Base-by-base conservation (phyloP, 2,113 vertebrate species). In the Opisthocomus hoazin region DNA sequence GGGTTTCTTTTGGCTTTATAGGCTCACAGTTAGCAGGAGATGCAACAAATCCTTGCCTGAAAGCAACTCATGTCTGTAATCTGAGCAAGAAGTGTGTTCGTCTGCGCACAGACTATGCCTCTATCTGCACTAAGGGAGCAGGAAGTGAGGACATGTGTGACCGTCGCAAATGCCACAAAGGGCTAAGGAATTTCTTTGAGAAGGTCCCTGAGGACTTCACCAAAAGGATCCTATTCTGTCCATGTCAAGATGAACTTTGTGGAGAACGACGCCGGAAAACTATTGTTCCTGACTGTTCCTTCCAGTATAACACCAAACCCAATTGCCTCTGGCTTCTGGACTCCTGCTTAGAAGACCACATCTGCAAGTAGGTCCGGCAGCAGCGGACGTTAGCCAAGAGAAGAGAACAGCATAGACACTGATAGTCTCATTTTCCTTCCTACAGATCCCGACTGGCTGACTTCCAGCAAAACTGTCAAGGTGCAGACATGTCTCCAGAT, bases 211-310 rank as follows among this genome's bases (percentile, higher is more conserved):
- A 98, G 45, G 98, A 99, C 85, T 99, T 99, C 84, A 99, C 98
- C 12, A 99, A 99, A 68, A 98, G 98, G n/a, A 97, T 99, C 87
- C 98, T 99, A 23, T 98, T 99, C 97, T 99, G 99, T 94, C 99
- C 99, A 0, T 99, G 99, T 34, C 97, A 98, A 3, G 98, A 99
- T 97, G 98, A 97, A 10, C 87, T 98, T 21, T 99, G 99, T 26
- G 99, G 99, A 17, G 99, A 99, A 96, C 98, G 99, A 15, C 98
- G 99, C 10, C 98, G 99, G 83, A 98, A 99, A 97, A 99, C 99
- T 84, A 99, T 99, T 34, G 99, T 99, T 21, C 99, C 99, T 4
- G 96, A 98, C 74, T 99, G 99, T 71, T 99, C 99, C 10, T 99
- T 99, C 74, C 99, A 99, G 39, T 93, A 96, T 11, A 95, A 53